Conservation (phyloP, 2,888 invertebrate genomes). For the Drosophila recens region DNA sequence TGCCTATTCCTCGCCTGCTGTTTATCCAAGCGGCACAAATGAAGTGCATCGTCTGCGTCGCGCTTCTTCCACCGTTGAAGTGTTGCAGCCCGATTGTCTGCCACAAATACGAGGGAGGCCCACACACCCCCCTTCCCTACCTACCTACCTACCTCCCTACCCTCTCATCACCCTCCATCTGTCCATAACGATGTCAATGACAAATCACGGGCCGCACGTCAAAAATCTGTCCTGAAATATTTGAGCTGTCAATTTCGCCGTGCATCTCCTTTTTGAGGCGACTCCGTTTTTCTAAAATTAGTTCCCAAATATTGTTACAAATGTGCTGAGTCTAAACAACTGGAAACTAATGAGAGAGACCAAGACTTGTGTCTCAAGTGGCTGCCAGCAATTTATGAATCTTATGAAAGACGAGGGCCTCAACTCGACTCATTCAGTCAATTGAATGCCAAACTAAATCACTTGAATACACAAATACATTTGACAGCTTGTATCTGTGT, state of each 20-base stretch:
- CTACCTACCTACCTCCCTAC: background rate
- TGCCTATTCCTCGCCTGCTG: conserved; percentile 41
- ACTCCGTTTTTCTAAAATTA: conserved; percentile 78
- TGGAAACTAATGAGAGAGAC: conserved; percentile 62
- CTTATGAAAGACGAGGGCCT: conserved; percentile 69
- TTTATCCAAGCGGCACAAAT: conserved; percentile 78
- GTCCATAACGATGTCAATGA: conserved; percentile 83
- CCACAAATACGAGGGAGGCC: conserved; percentile 39
- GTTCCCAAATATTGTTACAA: conserved; percentile 84
- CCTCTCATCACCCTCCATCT: background rate
- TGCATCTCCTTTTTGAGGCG: conserved; percentile 37
- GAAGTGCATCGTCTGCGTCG: conserved; percentile 64
- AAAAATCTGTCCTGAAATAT: conserved; percentile 84
- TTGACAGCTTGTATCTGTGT: background rate
- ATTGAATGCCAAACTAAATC: conserved; percentile 53
- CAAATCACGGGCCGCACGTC: conserved; percentile 84
- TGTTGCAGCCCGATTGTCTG: conserved; percentile 76
- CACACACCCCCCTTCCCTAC: background rate
- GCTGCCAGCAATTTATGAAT: conserved; percentile 70
- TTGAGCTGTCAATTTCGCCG: conserved; percentile 80
- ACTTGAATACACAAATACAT: conserved; percentile 63
- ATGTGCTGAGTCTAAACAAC: conserved; percentile 83
- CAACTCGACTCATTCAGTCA: conserved; percentile 32
- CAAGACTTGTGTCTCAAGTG: conserved; percentile 62
- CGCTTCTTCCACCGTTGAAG: conserved; percentile 37